Percentiles rank a stretch among this genome's conserved stretches.
Evolutionary conservation across 2,888 invertebrate species (phyloP).

Genomic region (Plemyria rubiginata): DNA sequence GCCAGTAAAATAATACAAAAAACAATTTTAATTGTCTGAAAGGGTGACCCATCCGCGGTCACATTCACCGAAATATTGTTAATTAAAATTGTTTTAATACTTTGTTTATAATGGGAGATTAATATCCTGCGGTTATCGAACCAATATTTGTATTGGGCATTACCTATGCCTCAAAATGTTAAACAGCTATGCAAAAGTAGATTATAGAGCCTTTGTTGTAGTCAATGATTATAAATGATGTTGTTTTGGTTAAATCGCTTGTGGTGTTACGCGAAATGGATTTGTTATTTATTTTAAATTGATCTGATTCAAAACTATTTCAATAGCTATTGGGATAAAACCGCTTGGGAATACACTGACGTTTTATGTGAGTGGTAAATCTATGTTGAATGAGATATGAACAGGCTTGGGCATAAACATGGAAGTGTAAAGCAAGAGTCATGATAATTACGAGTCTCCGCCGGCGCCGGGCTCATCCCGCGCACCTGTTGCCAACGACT

Average conservation of each 20-base stretch:
- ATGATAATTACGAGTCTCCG: conserved; percentile 76
- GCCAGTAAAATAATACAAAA: conserved; percentile 56
- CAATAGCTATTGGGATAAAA: conserved; percentile 30
- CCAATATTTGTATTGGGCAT: conserved; percentile 64
- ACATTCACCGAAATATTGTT: conserved; percentile 61
- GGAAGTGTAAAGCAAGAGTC: conserved; percentile 55
- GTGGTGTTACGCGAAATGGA: conserved; percentile 38
- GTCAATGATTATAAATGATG: conserved; percentile 42
- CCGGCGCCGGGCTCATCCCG: conserved; percentile 68
- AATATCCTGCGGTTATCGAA: conserved; percentile 71
- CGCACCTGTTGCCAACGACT: conserved; percentile 81
- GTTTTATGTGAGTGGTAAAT: conserved; percentile 33
- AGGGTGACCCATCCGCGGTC: conserved; percentile 55
- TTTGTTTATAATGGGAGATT: conserved; percentile 66
- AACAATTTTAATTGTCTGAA: conserved; percentile 65
- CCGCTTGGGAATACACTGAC: conserved; percentile 28
- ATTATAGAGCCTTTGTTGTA: conserved; percentile 44
- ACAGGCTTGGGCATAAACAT: conserved; percentile 35
- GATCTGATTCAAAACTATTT: conserved; percentile 30
- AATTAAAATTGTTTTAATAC: conserved; percentile 75
- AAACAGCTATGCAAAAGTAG: conserved; percentile 49
- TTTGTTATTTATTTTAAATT: conserved; percentile 38
- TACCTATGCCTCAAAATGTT: conserved; percentile 51
- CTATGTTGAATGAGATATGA: conserved; percentile 27
- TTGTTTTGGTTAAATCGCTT: conserved; percentile 24